These are phyloP conservation scores for Sebastes baramenuke DNA, from an alignment of 2,797 vertebrate species.

Conservation along the genomic window DNA sequence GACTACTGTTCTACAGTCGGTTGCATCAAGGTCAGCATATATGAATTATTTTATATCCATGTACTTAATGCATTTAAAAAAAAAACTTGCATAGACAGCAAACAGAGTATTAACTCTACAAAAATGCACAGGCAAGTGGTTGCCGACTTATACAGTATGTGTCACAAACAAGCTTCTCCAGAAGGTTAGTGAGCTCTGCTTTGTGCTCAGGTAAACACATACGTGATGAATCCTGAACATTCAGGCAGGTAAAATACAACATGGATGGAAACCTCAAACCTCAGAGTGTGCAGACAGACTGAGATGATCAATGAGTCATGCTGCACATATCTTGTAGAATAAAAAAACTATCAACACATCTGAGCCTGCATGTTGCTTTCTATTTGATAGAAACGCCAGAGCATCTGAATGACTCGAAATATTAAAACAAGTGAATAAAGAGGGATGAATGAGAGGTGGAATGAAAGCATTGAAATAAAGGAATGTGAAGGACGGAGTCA, in stretches of 20 bases:
- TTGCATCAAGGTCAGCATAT: neutral
- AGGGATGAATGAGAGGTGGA: neutral
- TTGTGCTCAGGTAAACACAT: constrained; percentile 6
- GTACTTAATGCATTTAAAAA: neutral
- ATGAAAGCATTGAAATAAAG: neutral
- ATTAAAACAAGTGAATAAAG: neutral
- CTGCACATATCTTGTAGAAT: neutral
- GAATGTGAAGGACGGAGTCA: neutral
- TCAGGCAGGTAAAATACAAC: neutral
- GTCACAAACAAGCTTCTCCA: neutral
- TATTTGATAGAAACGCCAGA: neutral
- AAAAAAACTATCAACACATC: neutral
- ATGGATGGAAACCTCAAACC: neutral
- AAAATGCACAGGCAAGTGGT: neutral
- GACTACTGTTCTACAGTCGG: neutral
- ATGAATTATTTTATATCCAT: neutral
- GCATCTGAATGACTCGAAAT: neutral
- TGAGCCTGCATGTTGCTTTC: neutral
- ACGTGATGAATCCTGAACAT: neutral
- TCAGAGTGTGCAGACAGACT: neutral
- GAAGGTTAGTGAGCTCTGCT: constrained; percentile 10
- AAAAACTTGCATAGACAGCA: neutral
- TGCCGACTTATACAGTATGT: too few species aligned
- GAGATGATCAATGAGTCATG: constrained; percentile 4
- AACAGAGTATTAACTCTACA: neutral